Evolutionary conservation across 2,797 vertebrate species (phyloP).

Genomic region (Podargus strigoides): DNA sequence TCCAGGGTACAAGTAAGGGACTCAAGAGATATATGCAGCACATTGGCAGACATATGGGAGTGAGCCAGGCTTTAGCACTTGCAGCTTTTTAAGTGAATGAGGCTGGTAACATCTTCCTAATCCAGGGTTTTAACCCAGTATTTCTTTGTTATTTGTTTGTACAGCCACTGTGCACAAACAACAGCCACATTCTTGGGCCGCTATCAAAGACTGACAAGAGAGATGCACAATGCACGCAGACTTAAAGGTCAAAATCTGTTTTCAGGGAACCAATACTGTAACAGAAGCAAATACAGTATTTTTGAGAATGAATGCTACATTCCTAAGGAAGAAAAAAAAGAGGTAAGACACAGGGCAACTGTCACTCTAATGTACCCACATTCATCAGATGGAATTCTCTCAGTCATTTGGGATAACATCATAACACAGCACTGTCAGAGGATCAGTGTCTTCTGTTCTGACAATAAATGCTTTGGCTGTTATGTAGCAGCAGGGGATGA

Average conservation of each 20-base stretch:
- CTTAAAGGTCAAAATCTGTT: background rate
- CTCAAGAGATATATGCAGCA: background rate
- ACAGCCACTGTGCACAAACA: background rate
- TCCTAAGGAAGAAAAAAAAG: slow-evolving; percentile 6
- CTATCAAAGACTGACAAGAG: background rate
- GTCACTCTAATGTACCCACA: background rate
- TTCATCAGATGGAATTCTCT: slow-evolving; percentile 51
- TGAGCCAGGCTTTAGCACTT: background rate
- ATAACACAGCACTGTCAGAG: slow-evolving; percentile 41
- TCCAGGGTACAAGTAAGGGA: background rate
- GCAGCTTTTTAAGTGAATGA: background rate
- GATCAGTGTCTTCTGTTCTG: slow-evolving; percentile 21
- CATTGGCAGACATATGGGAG: background rate
- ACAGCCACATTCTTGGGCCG: background rate
- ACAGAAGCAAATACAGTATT: background rate
- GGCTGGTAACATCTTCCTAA: background rate
- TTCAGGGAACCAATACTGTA: background rate
- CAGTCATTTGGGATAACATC: slow-evolving; percentile 20
- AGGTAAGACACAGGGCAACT: background rate
- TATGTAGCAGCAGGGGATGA: slow-evolving; percentile 23
- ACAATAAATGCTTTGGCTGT: slow-evolving; percentile 29
- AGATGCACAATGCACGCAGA: background rate
- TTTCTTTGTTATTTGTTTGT: background rate
- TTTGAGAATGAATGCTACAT: background rate
- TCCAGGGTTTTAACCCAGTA: background rate